phyloP scores from a whole-genome alignment of 2,888 invertebrate genomes.

The Sylvicola cinctus region DNA sequence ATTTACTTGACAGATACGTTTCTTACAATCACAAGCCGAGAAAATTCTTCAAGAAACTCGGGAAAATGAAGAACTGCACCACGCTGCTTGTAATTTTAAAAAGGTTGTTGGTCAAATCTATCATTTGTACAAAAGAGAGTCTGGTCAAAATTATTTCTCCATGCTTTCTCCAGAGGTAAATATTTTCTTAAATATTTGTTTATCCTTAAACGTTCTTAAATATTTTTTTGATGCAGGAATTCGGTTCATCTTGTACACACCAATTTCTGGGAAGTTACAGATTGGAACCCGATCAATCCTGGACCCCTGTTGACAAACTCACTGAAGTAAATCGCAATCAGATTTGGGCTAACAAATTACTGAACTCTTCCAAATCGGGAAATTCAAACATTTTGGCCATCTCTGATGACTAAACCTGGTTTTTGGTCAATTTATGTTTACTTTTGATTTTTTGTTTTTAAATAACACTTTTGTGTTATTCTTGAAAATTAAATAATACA shows the following conservation, averaged over 20 bases:
- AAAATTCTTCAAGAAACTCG: slow-evolving; percentile 36
- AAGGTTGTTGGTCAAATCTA: slow-evolving; percentile 51
- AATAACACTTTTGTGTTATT: no score
- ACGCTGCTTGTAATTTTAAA: slow-evolving; percentile 50
- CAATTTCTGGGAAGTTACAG: slow-evolving; percentile 41
- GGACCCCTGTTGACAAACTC: slow-evolving; percentile 37
- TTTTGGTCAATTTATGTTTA: no score
- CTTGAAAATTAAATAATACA: no score
- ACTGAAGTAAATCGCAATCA: slow-evolving; percentile 18
- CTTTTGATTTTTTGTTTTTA: no score
- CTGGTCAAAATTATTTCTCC: slow-evolving; percentile 49
- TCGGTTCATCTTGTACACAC: slow-evolving; percentile 39
- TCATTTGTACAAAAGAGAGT: slow-evolving; percentile 41
- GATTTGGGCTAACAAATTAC: slow-evolving; percentile 13
- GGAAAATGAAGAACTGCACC: slow-evolving; percentile 36
- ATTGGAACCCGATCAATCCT: slow-evolving; percentile 45
- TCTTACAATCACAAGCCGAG: slow-evolving; percentile 41
- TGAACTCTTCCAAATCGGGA: slow-evolving; percentile 2
- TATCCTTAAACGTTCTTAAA: slow-evolving; percentile 17
- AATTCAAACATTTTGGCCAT: no score
- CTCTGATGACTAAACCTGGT: no score
- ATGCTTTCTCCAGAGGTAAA: slow-evolving; percentile 48
- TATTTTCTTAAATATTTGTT: slow-evolving; percentile 5
- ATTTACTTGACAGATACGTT: slow-evolving; percentile 28
- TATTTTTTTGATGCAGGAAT: slow-evolving; percentile 32